Evolutionary conservation across 37 sponge, comb jelly and placozoan species (phyloP).

Genomic region (Chondrosia reniformis): DNA sequence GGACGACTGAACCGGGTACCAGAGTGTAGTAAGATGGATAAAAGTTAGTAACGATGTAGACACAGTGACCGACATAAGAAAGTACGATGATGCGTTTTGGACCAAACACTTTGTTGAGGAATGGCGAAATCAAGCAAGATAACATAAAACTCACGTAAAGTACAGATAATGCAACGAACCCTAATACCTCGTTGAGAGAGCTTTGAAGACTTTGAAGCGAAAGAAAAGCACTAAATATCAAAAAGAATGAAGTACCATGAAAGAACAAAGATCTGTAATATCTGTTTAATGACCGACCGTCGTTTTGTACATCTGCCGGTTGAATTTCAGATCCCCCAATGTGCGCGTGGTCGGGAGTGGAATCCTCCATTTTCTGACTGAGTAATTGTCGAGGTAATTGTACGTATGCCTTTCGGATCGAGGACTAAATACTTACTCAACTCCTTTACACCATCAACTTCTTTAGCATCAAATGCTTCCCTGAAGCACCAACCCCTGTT

Average conservation of each 20-base stretch:
- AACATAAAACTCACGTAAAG: background rate
- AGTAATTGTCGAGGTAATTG: too few species aligned
- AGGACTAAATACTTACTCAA: too few species aligned
- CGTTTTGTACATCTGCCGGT: too few species aligned
- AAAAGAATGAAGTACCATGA: background rate
- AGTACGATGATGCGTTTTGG: background rate
- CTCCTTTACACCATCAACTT: too few species aligned
- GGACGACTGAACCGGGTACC: slow-evolving; percentile 50
- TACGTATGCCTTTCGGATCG: too few species aligned
- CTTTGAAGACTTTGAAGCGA: slow-evolving; percentile 7
- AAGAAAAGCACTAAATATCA: background rate
- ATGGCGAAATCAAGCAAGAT: background rate
- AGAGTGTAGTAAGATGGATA: slow-evolving; percentile 73
- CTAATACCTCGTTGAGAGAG: background rate
- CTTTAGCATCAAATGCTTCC: too few species aligned
- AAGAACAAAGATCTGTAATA: background rate
- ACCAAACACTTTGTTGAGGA: slow-evolving; percentile 1
- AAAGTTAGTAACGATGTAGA: slow-evolving; percentile 54
- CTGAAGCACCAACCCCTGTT: too few species aligned
- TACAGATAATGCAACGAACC: background rate
- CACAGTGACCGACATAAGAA: background rate
- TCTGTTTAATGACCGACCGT: too few species aligned
- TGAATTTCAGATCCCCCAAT: too few species aligned
- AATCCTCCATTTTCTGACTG: too few species aligned
- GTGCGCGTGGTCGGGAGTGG: too few species aligned